Evolutionary conservation across 1,140 invertebrate genomes (phyloP), one percentile per base, ranked within the genome.

Genomic region (Ostrea edulis): DNA sequence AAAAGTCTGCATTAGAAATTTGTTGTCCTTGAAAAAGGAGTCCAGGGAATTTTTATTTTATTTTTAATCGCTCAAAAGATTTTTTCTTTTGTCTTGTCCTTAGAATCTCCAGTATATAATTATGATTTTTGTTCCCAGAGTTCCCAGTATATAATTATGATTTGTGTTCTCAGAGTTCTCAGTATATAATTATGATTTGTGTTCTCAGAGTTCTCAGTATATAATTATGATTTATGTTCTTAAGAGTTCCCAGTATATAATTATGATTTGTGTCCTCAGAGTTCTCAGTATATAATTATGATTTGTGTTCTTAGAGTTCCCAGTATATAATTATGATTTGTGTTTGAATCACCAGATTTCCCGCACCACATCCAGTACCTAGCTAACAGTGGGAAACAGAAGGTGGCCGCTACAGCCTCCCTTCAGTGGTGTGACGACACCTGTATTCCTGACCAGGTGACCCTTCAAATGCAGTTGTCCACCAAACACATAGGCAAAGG

Each of bases 291-390:
- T 44, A 44, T 44, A 44, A 2, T 44, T 44, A 44, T 44, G 35
- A 44, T 44, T 44, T 44, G 35, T 44, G 35, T 44, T 44, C 35
- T 44, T 44, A 44, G 35, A 44, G 5, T 44, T 5, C 35, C 35
- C 35, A 44, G 35, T 44, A 44, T 44, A 44, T 44, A 44, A 2
- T 44, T 44, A 44, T 44, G 35, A 44, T 44, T 44, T 44, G 35
- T 62, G 20, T 62, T 62, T n/a, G 17, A 20, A 17, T 62, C 2
- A 3, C 11, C 94, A 95, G 98, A 97, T 54, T 96, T 99, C 58
- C 97, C 97, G 0, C 97, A 98, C 92, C 96, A 97, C 81, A 97
- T 99, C 71, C 98, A 98, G 95, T 99, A 99, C 94, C 97, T 97
- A 2, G 98, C 98, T 2, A 97, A 97, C 2, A 97, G 96, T 35